Base-by-base conservation (phyloP, 2,113 vertebrate species). In the Sander lucioperca region DNA sequence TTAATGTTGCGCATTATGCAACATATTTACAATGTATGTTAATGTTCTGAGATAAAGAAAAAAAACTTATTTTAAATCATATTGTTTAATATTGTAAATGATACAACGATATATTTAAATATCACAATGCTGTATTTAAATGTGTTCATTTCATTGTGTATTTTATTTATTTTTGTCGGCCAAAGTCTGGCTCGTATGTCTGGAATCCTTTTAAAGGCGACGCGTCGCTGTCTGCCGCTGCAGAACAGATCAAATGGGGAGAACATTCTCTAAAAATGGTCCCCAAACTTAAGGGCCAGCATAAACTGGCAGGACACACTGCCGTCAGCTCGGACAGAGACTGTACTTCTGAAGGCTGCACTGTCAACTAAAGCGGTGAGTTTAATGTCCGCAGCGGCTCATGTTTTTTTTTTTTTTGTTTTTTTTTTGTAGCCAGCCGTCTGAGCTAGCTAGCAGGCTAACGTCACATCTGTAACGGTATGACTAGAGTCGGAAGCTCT, bases 181-280 rank as follows among this genome's bases (percentile, higher is more conserved):
- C 14, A 1, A 93, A 89, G 80, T 93, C 93, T 91, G 88, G 77
- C 87, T 83, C 75, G 77, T 72, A 86, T 90, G 93, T 94, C 93
- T 94, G 95, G 90, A 69, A 70, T 53, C 74, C 30, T 43, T 4
- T 95, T 95, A 95, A 95, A 95, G 93, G 94, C 36, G 87, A 63
- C 87, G 86, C 61, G 79, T 79, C 86, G 47, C 80, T 77, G 92
- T 92, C 88, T 92, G 89, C 79, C 61, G 86, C 84, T 80, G 84
- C 82, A 33, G 63, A 16, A 30, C 58, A 36, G 64, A 33, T 58
- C 79, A 13, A 80, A 83, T 73, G 75, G 59, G 80, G 58, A 66
- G 25, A 67, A 67, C 71, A 21, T 66, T 69, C 59, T 0, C 2
- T 12, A 48, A 84, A 87, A 53, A 92, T 92, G 87, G 19, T 68